Conservation (phyloP, 23 tunicate genomes). For the Oikopleura vanhoeffeni region DNA sequence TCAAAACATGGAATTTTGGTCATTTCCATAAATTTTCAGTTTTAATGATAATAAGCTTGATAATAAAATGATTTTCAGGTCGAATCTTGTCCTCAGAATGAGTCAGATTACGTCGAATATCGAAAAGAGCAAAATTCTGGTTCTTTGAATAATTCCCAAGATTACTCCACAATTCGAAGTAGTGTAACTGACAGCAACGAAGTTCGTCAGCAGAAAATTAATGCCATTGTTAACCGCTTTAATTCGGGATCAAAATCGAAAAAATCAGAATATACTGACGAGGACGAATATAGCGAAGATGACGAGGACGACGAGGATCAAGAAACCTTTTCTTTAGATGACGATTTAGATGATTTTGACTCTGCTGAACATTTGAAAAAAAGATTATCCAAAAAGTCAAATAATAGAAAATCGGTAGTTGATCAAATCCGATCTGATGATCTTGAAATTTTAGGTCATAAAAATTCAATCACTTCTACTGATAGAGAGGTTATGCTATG, state of each 20-base stretch:
- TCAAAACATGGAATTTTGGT: no score
- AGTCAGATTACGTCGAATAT: no score
- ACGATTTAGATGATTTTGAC: neutral
- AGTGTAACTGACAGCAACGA: neutral
- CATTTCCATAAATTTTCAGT: no score
- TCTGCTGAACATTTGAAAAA: neutral
- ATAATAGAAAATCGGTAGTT: neutral
- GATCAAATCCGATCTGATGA: neutral
- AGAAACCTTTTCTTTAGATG: neutral
- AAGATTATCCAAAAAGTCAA: neutral
- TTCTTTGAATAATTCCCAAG: no score
- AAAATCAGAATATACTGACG: neutral
- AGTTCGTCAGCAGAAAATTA: neutral
- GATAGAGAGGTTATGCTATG: conserved; percentile 3
- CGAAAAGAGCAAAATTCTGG: no score
- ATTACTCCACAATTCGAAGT: neutral
- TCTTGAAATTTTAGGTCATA: neutral
- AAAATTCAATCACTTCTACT: neutral
- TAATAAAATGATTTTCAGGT: no score
- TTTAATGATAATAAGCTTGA: no score
- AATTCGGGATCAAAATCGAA: neutral
- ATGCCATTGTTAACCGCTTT: conserved; percentile 1
- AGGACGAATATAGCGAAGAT: neutral
- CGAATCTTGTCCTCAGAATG: no score
- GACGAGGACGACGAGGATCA: neutral